Base-by-base conservation (phyloP, 2,113 vertebrate species). In the Pseudorasbora parva region DNA sequence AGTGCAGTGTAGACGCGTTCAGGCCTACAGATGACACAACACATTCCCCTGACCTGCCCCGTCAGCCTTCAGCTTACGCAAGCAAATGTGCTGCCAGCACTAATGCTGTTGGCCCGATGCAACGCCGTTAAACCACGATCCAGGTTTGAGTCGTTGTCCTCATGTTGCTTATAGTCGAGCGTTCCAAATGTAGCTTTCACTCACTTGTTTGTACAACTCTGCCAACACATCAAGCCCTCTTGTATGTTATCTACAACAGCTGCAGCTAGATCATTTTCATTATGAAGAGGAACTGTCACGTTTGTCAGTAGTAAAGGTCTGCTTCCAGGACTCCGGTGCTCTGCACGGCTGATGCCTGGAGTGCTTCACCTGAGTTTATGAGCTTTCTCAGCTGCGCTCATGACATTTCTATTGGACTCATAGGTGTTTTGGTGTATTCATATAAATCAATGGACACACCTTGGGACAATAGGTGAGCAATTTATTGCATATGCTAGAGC, bases 361-460 rank as follows among this genome's bases (percentile, higher is more conserved):
- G 91, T 90, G 80, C 81, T 92, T 91, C 91, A 93, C 91, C 93
- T 92, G 92, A 91, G 91, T 86, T 84, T 86, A 92, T 92, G 90
- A 91, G 91, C 86, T 83, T 87, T 83, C 86, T 89, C 89, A 88
- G 86, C 90, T 85, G 86, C 78, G 60, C 60, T 56, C 69, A 80
- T 86, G 84, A 90, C 88, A 87, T 86, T 86, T 86, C 86, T 85
- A 83, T 83, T 64, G 17, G 79, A 27, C 84, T 78, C 79, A 71
- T 84, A 69, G 17, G 64, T 51, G 7, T 84, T 86, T 84, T 51
- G 71, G 83, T 86, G 41, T 73, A 56, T 9, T 88, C 87, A 84
- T 54, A 82, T 68, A 82, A 69, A 85, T 82, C 68, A 84, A 77
- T 87, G 41, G 86, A 88, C 82, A 85, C 82, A 85, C 54, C 59